Percentiles rank a stretch among this genome's conserved stretches.
Conservation (phyloP, 2,113 vertebrate species). For the Callopanchax toddi region DNA sequence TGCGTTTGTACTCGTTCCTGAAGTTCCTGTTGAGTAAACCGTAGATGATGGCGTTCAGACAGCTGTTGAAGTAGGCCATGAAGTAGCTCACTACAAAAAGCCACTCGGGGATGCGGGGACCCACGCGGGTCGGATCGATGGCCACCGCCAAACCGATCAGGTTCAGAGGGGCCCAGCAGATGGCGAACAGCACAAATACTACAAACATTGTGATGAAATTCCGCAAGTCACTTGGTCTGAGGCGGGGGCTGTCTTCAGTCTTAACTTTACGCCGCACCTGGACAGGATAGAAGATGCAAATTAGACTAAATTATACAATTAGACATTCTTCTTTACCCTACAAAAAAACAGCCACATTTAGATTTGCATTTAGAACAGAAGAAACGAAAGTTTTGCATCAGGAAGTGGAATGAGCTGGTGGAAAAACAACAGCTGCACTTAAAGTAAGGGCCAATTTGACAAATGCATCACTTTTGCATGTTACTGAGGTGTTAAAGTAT, state of each 20-base stretch:
- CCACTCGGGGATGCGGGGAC: slow-evolving; percentile 87
- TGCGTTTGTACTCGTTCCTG: slow-evolving; percentile 89
- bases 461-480: too few relatives aligned
- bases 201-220: slow-evolving; percentile 95
- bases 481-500: too few relatives aligned
- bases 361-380: too few relatives aligned
- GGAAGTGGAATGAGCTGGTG: too few relatives aligned
- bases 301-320: not conserved
- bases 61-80: slow-evolving; percentile 96
- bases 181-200: slow-evolving; percentile 91
- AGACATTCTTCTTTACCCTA: too few relatives aligned
- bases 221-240: slow-evolving; percentile 82
- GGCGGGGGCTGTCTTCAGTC: slow-evolving; percentile 78
- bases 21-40: slow-evolving; percentile 94
- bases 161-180: slow-evolving; percentile 95
- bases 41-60: slow-evolving; percentile 91
- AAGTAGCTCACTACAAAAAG: slow-evolving; percentile 92
- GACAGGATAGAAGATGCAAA: slow-evolving; percentile 12
- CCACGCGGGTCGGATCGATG: slow-evolving; percentile 83
- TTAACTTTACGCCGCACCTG: slow-evolving; percentile 86
- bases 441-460: too few relatives aligned
- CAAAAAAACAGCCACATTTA: too few relatives aligned
- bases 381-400: too few relatives aligned
- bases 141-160: slow-evolving; percentile 89
- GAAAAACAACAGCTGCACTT: too few relatives aligned